Evolutionary conservation across 1,140 invertebrate species (phyloP), one percentile per base, ranked within the genome.

Genomic region (Drosophila cardini): DNA sequence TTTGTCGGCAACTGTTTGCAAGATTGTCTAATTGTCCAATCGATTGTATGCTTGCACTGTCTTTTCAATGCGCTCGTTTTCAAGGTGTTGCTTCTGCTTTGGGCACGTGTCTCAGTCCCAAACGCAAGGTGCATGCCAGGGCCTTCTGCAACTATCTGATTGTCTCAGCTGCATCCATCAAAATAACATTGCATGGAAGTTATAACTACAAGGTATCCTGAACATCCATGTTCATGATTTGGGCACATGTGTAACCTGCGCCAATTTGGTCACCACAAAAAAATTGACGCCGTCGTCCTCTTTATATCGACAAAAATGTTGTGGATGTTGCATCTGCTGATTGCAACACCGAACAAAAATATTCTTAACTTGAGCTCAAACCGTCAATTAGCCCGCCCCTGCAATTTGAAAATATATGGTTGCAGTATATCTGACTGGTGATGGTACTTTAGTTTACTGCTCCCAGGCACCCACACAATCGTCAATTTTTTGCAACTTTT

Each of bases 371-470:
- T 32, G 16, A 43, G 40, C 32, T 32, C 30, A 62, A 90, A 90
- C 87, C 87, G 56, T 64, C 78, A 90, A 90, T 90, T 90, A 90
- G 75, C 73, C 87, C 87, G 87, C 87, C 87, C 89, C 72, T 90
- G 72, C 89, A 87, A 90, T 90, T 90, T 87, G 67, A 89, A 84
- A 78, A 64, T 50, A 63, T 62, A 69, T 64, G 40, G 53, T 32
- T 56, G 15, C 16, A 53, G 30, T 9, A 32, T 56, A 34, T 42
- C 9, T 48, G 57, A 32, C 40, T 11, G 8, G 42, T 8, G 21
- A 26, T 26, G 21, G 34, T 61, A 52, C 61, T 76, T 76, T 65
- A 16, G 9, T 50, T 30, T 46, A 57, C 38, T 26, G 72, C 58
- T 75, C 60, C 63, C 26, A 75, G 46, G 84, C 84, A 82, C 84